Percentiles rank a stretch among this genome's conserved stretches.
Evolutionary conservation across 2,888 invertebrate genomes (phyloP).

Genomic region (Labia minor): DNA sequence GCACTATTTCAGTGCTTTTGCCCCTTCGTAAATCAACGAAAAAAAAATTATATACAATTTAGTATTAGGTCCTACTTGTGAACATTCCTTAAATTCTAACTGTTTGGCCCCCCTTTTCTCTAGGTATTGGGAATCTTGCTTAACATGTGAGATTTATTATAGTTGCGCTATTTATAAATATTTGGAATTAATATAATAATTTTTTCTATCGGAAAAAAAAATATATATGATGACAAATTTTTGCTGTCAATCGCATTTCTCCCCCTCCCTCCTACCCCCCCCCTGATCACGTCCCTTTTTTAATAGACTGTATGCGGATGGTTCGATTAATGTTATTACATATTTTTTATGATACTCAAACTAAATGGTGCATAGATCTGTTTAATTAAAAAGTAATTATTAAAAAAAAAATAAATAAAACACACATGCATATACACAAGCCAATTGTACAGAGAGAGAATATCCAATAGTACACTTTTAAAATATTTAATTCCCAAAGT

Average conservation of each 20-base stretch:
- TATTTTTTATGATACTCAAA: constrained; percentile 29
- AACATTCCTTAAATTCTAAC: constrained; percentile 28
- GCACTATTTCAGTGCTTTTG: constrained; percentile 28
- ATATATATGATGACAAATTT: constrained; percentile 23
- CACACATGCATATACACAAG: no score
- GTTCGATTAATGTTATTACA: constrained; percentile 25
- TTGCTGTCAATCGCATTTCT: constrained; percentile 27
- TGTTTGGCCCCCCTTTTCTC: constrained; percentile 27
- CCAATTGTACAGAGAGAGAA: constrained; percentile 26
- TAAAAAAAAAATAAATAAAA: no score
- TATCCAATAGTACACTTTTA: constrained; percentile 25
- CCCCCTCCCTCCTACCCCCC: constrained; percentile 25
- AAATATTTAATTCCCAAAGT: constrained; percentile 24
- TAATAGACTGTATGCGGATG: constrained; percentile 21
- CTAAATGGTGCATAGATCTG: constrained; percentile 29
- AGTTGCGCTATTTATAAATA: constrained; percentile 27
- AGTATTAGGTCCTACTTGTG: constrained; percentile 27
- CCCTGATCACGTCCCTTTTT: constrained; percentile 24
- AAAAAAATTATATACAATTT: constrained; percentile 27
- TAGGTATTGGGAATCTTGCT: constrained; percentile 27
- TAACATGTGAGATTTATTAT: constrained; percentile 27
- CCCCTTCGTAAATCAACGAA: constrained; percentile 29
- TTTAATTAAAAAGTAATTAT: constrained; percentile 28
- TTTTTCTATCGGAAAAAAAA: no score
- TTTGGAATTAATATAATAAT: constrained; percentile 21